Percentiles rank a stretch among this genome's conserved stretches.
phyloP scores from a whole-genome alignment of 2,888 invertebrate genomes.

The Tenthredo notha region DNA sequence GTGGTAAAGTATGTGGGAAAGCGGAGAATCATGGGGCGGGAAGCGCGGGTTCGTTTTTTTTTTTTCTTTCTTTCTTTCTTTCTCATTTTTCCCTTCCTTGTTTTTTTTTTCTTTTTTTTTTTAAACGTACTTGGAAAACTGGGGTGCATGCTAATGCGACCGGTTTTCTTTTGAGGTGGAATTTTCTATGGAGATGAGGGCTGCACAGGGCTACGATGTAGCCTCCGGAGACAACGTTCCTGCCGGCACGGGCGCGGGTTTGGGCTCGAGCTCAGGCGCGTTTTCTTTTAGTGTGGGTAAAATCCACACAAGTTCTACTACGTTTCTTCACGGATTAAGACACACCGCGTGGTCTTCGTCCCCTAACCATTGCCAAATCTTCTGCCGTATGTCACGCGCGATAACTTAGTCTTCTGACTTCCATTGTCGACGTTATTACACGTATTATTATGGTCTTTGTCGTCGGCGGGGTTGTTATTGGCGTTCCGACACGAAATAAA shows the following conservation, averaged over 20 bases:
- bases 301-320: constrained; percentile 23
- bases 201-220: constrained; percentile 35
- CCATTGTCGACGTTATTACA: constrained; percentile 38
- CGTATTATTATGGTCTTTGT: constrained; percentile 42
- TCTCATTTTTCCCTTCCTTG: background rate
- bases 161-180: constrained; percentile 56
- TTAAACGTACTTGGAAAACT: constrained; percentile 55
- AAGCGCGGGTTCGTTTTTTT: background rate
- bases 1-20: constrained; percentile 29
- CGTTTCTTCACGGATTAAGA: background rate
- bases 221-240: constrained; percentile 33
- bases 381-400: constrained; percentile 44
- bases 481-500: constrained; percentile 36
- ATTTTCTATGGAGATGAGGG: constrained; percentile 49
- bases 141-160: constrained; percentile 64
- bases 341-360: background rate
- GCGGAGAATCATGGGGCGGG: constrained; percentile 34
- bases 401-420: constrained; percentile 45
- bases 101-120: background rate
- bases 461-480: constrained; percentile 36
- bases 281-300: background rate
- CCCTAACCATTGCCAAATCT: constrained; percentile 25
- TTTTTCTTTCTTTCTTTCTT: background rate
- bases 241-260: background rate
- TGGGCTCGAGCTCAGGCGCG: background rate